Evolutionary conservation across 2,888 invertebrate genomes (phyloP).

Genomic region (Geotrupes spiniger): DNA sequence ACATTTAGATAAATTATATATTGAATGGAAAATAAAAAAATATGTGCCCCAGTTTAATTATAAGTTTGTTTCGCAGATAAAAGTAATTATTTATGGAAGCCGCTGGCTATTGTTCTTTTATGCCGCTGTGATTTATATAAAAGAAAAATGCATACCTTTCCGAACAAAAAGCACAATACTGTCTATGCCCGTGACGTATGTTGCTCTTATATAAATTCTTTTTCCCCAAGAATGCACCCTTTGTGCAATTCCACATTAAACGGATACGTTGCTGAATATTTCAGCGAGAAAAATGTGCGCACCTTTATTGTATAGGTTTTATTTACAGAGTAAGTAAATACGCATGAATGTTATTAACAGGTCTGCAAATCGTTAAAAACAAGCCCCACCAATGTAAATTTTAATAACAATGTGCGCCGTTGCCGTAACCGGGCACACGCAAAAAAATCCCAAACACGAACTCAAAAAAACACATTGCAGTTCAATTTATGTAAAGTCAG

Average conservation of each 20-base stretch:
- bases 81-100: background rate
- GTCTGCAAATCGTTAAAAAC: too few relatives aligned
- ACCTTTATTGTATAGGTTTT: too few relatives aligned
- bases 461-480: background rate
- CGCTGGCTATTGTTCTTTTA: slow-evolving; percentile 1
- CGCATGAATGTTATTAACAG: too few relatives aligned
- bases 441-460: background rate
- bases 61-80: too few relatives aligned
- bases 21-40: too few relatives aligned
- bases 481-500: slow-evolving; percentile 6
- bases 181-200: background rate
- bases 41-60: too few relatives aligned
- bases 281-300: too few relatives aligned
- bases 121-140: background rate
- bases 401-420: too few relatives aligned
- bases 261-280: background rate
- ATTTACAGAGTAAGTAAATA: too few relatives aligned
- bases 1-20: too few relatives aligned
- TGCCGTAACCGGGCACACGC: too few relatives aligned
- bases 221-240: background rate
- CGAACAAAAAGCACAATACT: background rate
- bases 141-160: background rate
- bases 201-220: background rate
- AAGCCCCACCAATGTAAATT: too few relatives aligned
- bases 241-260: background rate